Percentiles rank a stretch among this genome's conserved stretches.
Conservation (phyloP, 2,888 invertebrate genomes). For the Agrochola litura region DNA sequence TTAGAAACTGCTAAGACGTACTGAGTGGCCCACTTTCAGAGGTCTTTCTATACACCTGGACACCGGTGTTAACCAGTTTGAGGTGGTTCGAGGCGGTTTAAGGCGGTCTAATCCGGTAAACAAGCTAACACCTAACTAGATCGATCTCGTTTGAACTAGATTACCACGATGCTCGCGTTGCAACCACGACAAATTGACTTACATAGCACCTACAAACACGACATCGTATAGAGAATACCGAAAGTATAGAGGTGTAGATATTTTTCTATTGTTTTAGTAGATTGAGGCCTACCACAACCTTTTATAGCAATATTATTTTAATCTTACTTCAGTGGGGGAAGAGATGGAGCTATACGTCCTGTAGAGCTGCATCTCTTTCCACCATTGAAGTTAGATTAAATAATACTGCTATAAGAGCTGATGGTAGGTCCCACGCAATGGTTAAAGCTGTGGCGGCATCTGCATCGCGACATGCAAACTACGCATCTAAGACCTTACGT, state of each 20-base stretch:
- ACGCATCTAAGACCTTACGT: no score
- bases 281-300: not conserved
- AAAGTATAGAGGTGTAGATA: constrained; percentile 36
- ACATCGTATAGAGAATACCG: constrained; percentile 31
- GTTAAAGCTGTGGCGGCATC: not conserved
- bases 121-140: constrained; percentile 79
- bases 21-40: constrained; percentile 12
- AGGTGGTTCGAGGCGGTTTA: constrained; percentile 55
- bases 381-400: no score
- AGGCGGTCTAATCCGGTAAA: constrained; percentile 74
- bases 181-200: constrained; percentile 83
- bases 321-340: no score
- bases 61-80: constrained; percentile 57
- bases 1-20: constrained; percentile 23
- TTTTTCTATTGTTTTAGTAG: not conserved
- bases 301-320: no score
- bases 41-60: constrained; percentile 50
- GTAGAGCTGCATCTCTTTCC: no score
- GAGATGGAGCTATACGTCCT: no score
- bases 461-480: no score
- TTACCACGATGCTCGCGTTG: constrained; percentile 75
- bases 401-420: no score
- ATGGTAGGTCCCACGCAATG: no score
- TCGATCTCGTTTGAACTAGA: constrained; percentile 81
- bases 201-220: constrained; percentile 77